Evolutionary conservation across 2,113 vertebrate species (phyloP).

Genomic region (Entelurus aequoreus): DNA sequence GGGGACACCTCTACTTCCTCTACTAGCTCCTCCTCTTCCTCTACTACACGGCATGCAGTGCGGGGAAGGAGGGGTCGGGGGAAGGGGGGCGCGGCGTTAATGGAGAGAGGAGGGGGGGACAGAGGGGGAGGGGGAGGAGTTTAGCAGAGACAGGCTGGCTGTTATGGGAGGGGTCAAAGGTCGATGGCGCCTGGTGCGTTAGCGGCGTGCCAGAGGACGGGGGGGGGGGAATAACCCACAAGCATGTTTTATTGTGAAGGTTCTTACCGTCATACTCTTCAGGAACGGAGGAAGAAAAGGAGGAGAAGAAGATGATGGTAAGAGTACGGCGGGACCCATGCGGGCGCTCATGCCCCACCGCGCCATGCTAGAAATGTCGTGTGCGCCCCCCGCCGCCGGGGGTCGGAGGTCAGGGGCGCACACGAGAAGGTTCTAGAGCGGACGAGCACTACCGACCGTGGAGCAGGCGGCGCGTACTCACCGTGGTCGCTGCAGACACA

Average conservation of each 20-base stretch:
- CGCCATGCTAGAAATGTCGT: conserved; percentile 16
- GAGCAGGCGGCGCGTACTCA: conserved; percentile 67
- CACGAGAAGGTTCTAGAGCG: no score
- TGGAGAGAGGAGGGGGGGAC: conserved; percentile 16
- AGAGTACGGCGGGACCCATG: conserved; percentile 67
- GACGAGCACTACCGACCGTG: neutral
- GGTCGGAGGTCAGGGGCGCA: no score
- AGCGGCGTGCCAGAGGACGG: neutral
- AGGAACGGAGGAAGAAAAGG: conserved; percentile 68
- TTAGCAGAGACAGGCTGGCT: conserved; percentile 20
- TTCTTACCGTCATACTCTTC: conserved; percentile 83
- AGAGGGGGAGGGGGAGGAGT: neutral
- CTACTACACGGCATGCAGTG: conserved; percentile 70
- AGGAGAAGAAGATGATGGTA: conserved; percentile 66
- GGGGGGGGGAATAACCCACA: no score
- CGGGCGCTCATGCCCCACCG: conserved; percentile 55
- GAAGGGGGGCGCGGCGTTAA: conserved; percentile 44
- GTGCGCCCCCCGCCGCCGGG: neutral
- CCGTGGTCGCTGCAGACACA: conserved; percentile 81
- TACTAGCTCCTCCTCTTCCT: conserved; percentile 70
- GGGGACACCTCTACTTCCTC: conserved; percentile 72
- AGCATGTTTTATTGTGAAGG: conserved; percentile 16
- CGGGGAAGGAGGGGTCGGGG: conserved; percentile 52
- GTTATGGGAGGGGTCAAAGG: neutral
- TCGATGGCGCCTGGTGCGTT: no score